A percentile compares a stretch with the other conserved stretches of the same genome.
These are phyloP conservation scores for Eueides isabella DNA, from an alignment of 1,140 invertebrate genomes.

Conservation along the genomic window DNA sequence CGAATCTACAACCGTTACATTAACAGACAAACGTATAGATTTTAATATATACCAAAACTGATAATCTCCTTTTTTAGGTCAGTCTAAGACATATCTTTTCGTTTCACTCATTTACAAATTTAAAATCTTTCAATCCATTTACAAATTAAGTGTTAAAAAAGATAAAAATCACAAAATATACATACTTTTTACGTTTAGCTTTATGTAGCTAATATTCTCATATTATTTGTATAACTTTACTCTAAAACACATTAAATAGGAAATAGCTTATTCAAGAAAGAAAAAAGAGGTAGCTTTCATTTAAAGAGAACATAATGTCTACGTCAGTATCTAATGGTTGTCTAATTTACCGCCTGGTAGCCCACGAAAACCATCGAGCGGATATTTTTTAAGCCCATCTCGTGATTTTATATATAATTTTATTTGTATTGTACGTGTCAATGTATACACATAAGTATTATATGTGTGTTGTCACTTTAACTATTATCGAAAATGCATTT, in stretches of 20 bases:
- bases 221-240: not conserved
- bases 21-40: too few species aligned
- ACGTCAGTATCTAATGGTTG: conserved; percentile 42
- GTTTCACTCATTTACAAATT: too few species aligned
- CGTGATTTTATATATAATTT: not conserved
- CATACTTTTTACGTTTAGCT: too few species aligned
- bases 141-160: not conserved
- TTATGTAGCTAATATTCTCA: not conserved
- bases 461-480: too few species aligned
- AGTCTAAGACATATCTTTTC: too few species aligned
- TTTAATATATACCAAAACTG: too few species aligned
- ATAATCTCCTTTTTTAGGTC: too few species aligned
- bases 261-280: not conserved
- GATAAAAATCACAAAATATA: too few species aligned
- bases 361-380: conserved; percentile 45
- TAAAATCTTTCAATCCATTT: not conserved
- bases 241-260: not conserved
- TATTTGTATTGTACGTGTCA: not conserved
- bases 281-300: conserved; percentile 19
- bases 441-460: not conserved
- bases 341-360: conserved; percentile 57
- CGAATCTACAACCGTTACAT: too few species aligned
- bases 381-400: conserved; percentile 1
- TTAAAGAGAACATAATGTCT: conserved; percentile 42
- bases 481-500: too few species aligned